phyloP scores from a whole-genome alignment of 1,140 invertebrate genomes.

The Monochamus saltuarius region DNA sequence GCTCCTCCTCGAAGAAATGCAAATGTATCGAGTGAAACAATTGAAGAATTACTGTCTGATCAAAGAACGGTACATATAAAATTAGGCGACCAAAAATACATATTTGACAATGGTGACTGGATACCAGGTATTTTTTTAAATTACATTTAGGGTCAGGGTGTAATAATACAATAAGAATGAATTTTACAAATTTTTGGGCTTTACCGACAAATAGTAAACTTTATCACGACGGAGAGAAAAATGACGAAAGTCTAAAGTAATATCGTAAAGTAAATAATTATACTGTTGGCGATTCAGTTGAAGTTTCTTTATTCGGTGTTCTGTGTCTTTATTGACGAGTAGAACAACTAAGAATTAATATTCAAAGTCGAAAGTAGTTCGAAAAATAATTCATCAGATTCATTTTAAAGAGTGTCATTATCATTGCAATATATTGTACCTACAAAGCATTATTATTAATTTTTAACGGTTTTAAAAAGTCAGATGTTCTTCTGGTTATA shows the following conservation, averaged over 20 bases:
- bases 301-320: neutral
- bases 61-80: neutral
- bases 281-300: neutral
- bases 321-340: too few relatives aligned
- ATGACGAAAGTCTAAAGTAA: neutral
- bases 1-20: neutral
- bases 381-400: too few relatives aligned
- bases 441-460: too few relatives aligned
- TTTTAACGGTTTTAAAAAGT: too few relatives aligned
- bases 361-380: too few relatives aligned
- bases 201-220: neutral
- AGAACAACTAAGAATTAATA: too few relatives aligned
- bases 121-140: slow-evolving; percentile 9
- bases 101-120: slow-evolving; percentile 9
- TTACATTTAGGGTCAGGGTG: neutral
- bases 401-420: too few relatives aligned
- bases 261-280: too few relatives aligned
- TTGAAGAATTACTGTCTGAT: neutral
- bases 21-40: neutral
- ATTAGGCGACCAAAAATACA: slow-evolving; percentile 2
- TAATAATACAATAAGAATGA: neutral
- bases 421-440: too few relatives aligned
- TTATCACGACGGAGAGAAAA: neutral
- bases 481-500: too few relatives aligned
- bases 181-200: neutral